Conservation (phyloP, 2,797 vertebrate genomes). For the Apodemus agrarius region DNA sequence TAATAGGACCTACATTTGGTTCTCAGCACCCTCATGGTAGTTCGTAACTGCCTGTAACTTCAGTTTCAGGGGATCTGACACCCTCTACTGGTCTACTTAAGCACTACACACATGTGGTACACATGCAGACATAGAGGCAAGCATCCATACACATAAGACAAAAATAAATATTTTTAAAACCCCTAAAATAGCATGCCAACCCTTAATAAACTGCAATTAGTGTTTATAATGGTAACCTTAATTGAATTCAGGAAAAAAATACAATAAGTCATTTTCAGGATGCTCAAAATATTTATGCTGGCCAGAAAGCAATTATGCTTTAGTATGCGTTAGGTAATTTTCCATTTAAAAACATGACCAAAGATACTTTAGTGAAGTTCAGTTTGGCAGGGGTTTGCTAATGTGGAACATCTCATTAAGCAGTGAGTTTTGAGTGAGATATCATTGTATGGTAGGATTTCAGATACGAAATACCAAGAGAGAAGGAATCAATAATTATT, state of each 20-base stretch:
- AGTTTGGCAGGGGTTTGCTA: neutral
- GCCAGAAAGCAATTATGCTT: conserved; percentile 1
- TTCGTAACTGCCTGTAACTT: neutral
- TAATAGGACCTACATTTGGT: neutral
- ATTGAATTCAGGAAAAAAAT: conserved; percentile 14
- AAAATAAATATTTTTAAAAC: neutral
- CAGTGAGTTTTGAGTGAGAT: neutral
- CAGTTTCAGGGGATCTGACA: neutral
- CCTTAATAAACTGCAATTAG: conserved; percentile 13
- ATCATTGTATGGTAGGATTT: neutral
- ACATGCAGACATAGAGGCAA: neutral
- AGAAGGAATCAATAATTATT: conserved; percentile 49
- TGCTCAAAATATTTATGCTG: conserved; percentile 58
- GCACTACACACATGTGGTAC: neutral
- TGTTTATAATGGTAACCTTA: conserved; percentile 9
- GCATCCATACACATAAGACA: neutral
- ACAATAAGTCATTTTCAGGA: conserved; percentile 1
- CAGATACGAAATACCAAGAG: neutral
- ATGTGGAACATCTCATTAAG: neutral
- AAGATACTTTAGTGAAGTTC: neutral
- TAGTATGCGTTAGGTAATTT: neutral
- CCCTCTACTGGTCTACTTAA: neutral
- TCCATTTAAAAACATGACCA: conserved; percentile 21
- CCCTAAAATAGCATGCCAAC: neutral
- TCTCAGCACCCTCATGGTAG: neutral